A percentile compares a stretch with the other conserved stretches of the same genome.
Conservation (phyloP, 2,797 vertebrate species). For the Poeciliopsis infans region DNA sequence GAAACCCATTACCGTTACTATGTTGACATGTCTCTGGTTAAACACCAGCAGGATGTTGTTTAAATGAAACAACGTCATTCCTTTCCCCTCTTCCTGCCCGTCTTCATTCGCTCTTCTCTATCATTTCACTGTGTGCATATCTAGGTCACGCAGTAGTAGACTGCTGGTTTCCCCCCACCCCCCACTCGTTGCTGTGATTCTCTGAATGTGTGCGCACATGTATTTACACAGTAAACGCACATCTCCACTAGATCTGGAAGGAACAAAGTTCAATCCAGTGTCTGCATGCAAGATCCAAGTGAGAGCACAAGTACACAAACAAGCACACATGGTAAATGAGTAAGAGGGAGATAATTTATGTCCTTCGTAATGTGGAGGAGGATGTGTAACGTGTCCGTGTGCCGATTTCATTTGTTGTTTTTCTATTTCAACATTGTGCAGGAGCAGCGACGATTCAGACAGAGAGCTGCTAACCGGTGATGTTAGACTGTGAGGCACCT, state of each 20-base stretch:
- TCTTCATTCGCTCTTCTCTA: constrained; percentile 28
- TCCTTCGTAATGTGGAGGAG: constrained; percentile 14
- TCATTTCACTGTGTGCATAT: constrained; percentile 55
- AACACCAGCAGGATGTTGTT: constrained; percentile 23
- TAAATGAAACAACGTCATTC: constrained; percentile 23
- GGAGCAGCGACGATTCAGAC: background rate
- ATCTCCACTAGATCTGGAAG: constrained; percentile 55
- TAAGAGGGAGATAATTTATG: constrained; percentile 2
- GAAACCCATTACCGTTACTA: background rate
- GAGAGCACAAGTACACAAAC: constrained; percentile 26
- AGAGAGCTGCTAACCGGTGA: background rate
- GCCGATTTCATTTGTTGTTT: background rate
- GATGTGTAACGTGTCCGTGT: constrained; percentile 5
- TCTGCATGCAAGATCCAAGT: constrained; percentile 43
- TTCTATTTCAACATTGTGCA: background rate
- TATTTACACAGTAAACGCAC: constrained; percentile 72
- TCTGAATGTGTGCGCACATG: constrained; percentile 34
- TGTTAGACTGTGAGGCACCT: background rate
- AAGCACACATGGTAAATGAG: constrained; percentile 3
- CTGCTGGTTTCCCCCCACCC: constrained; percentile 29
- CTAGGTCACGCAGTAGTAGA: constrained; percentile 68
- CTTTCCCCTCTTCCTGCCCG: constrained; percentile 14
- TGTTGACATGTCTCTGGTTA: constrained; percentile 17
- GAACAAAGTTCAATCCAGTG: constrained; percentile 65
- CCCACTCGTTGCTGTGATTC: constrained; percentile 35